Conservation (phyloP, 2,888 invertebrate genomes). For the Eremobia ochroleuca region DNA sequence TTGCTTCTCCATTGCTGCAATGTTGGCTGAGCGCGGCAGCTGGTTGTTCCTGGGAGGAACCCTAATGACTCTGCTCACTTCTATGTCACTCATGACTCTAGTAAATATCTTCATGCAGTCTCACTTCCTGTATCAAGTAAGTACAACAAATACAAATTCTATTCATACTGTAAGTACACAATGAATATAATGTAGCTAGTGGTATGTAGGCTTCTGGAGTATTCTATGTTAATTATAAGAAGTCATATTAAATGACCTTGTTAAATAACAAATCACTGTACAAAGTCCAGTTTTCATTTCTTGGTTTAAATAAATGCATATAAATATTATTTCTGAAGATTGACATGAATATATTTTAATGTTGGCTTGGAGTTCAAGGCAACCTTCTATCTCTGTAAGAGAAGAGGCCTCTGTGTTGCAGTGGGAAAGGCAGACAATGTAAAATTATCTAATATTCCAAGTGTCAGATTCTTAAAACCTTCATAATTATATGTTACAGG, state of each 20-base stretch:
- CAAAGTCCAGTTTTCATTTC: slow-evolving; percentile 33
- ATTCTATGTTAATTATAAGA: background rate
- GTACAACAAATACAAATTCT: slow-evolving; percentile 57
- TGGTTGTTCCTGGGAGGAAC: slow-evolving; percentile 98
- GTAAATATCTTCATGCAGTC: slow-evolving; percentile 97
- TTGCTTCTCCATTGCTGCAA: slow-evolving; percentile 96
- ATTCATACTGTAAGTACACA: background rate
- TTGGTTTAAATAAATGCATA: slow-evolving; percentile 2
- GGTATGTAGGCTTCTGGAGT: background rate
- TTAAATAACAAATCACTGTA: slow-evolving; percentile 39
- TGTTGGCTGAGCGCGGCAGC: slow-evolving; percentile 96
- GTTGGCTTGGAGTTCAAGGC: background rate
- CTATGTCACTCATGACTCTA: slow-evolving; percentile 94
- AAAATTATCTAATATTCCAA: background rate
- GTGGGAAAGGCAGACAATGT: background rate
- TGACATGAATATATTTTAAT: slow-evolving; percentile 15
- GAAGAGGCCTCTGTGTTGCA: background rate
- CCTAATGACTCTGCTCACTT: slow-evolving; percentile 95
- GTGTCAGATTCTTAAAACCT: background rate
- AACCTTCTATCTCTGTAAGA: background rate
- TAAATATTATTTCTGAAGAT: background rate
- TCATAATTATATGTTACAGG: slow-evolving; percentile 84
- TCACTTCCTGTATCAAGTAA: slow-evolving; percentile 94
- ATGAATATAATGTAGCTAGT: background rate
- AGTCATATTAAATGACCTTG: slow-evolving; percentile 8